Conservation (phyloP, 2,797 vertebrate species). For the Menidia menidia region DNA sequence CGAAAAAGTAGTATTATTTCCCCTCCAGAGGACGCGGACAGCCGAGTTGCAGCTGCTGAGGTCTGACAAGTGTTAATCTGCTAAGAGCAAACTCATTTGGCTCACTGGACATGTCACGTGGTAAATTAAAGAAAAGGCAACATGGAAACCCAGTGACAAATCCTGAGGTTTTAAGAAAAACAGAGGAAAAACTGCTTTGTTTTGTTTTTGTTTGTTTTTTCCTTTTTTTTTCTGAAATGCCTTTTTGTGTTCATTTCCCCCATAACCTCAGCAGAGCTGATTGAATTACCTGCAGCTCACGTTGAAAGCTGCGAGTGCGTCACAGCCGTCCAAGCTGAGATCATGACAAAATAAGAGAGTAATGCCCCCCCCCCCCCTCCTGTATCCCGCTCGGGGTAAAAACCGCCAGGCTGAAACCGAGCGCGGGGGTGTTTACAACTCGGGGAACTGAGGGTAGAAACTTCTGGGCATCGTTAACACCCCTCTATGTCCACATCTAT, state of each 20-base stretch:
- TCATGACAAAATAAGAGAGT: slow-evolving; percentile 72
- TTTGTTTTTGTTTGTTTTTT: too few species aligned
- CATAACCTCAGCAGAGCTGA: slow-evolving; percentile 30
- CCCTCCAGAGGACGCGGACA: slow-evolving; percentile 60
- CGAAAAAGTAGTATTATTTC: slow-evolving; percentile 57
- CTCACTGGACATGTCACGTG: slow-evolving; percentile 65
- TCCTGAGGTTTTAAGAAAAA: slow-evolving; percentile 13
- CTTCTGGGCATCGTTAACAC: slow-evolving; percentile 84
- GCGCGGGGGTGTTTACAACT: slow-evolving; percentile 82
- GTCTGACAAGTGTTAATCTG: slow-evolving; percentile 77
- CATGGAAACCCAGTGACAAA: slow-evolving; percentile 2
- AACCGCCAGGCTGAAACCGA: slow-evolving; percentile 79
- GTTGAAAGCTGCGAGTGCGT: slow-evolving; percentile 43
- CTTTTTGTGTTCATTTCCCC: slow-evolving; percentile 12
- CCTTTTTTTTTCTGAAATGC: slow-evolving; percentile 5
- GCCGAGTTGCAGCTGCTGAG: slow-evolving; percentile 67
- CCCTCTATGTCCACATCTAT: slow-evolving; percentile 82
- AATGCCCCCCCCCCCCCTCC: slow-evolving; percentile 60
- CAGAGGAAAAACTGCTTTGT: too few species aligned
- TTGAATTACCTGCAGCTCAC: slow-evolving; percentile 47
- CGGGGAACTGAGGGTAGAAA: slow-evolving; percentile 80
- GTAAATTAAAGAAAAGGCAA: slow-evolving; percentile 61
- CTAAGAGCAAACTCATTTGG: slow-evolving; percentile 71
- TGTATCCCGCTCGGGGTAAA: slow-evolving; percentile 65
- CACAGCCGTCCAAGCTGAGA: slow-evolving; percentile 63